Percentiles rank a stretch among this genome's conserved stretches.
Conservation (phyloP, 2,113 vertebrate genomes). For the Anser cygnoides region DNA sequence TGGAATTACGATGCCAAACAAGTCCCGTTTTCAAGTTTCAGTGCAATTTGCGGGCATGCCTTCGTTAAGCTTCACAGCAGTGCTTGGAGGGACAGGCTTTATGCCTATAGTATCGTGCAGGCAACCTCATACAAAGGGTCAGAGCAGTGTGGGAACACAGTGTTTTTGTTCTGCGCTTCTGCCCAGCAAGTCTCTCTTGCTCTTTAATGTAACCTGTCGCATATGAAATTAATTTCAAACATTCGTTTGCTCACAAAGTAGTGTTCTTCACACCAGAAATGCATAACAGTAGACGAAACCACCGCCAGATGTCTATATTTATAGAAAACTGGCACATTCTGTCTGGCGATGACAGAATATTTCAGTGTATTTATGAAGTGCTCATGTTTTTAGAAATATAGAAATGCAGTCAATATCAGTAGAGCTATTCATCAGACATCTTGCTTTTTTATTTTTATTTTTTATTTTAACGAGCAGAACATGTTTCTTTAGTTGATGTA, state of each 20-base stretch:
- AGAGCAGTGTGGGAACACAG: neutral
- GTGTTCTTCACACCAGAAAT: conserved; percentile 44
- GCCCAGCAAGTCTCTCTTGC: neutral
- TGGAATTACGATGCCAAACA: neutral
- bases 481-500: conserved; percentile 10
- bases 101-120: neutral
- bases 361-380: conserved; percentile 65
- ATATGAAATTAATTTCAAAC: conserved; percentile 58
- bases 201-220: conserved; percentile 13
- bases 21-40: neutral
- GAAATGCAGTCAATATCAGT: conserved; percentile 49
- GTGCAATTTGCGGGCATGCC: neutral
- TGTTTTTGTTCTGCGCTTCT: neutral
- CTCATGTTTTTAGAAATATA: conserved; percentile 39
- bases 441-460: neutral
- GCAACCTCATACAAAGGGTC: neutral
- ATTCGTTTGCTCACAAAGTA: conserved; percentile 33
- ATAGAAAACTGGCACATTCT: conserved; percentile 22
- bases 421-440: conserved; percentile 19
- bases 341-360: conserved; percentile 44
- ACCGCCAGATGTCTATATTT: conserved; percentile 50
- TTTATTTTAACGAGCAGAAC: conserved; percentile 3
- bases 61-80: neutral
- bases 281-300: conserved; percentile 35
- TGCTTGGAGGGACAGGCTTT: neutral